These are phyloP conservation scores for Corythucha ciliata DNA, from an alignment of 2,888 invertebrate species.

Conservation along the genomic window DNA sequence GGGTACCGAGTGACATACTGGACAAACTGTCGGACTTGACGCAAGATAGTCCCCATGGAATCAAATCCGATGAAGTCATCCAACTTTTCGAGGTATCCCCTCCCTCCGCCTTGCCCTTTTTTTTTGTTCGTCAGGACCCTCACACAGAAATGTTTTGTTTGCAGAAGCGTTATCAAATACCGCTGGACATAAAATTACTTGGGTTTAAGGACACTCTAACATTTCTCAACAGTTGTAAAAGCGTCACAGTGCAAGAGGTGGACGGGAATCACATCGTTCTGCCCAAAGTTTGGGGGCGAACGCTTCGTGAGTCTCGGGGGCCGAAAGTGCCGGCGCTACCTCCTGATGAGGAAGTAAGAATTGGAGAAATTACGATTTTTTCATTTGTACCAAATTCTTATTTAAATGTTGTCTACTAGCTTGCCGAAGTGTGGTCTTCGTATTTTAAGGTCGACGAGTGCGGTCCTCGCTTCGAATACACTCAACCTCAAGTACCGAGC, in stretches of 20 bases:
- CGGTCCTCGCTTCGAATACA: constrained; percentile 12
- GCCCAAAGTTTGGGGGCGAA: constrained; percentile 5
- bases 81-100: constrained; percentile 1
- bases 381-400: background rate
- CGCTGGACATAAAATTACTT: background rate
- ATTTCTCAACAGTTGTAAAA: constrained; percentile 5
- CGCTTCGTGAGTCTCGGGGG: too few relatives aligned
- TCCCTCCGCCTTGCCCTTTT: background rate
- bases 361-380: too few relatives aligned
- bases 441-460: constrained; percentile 16
- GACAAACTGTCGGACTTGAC: constrained; percentile 9
- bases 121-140: background rate
- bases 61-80: constrained; percentile 3
- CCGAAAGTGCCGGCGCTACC: background rate
- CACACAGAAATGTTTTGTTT: background rate
- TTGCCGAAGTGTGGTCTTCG: constrained; percentile 3
- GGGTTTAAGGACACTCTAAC: background rate
- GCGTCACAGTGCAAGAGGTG: background rate
- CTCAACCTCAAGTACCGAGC: background rate
- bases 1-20: constrained; percentile 2
- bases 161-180: constrained; percentile 1
- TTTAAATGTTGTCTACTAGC: background rate
- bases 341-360: background rate
- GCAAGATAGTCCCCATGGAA: background rate
- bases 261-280: background rate